phyloP scores from a whole-genome alignment of 2,113 vertebrate species.

The Equus quagga region DNA sequence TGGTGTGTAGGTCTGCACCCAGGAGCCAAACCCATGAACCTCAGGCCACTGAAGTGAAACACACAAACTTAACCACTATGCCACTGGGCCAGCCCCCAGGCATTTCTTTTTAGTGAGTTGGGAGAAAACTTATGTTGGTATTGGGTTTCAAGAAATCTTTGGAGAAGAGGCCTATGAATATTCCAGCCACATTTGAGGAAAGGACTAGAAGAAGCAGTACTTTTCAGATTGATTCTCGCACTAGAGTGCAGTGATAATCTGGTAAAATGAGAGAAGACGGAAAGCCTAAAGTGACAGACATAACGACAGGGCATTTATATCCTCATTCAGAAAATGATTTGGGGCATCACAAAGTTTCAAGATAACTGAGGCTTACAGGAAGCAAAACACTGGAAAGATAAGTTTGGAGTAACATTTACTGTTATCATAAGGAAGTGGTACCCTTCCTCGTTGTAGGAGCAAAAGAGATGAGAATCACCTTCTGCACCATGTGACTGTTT shows the following conservation, averaged over 20 bases:
- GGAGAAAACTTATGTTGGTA: background rate
- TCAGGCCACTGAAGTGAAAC: too few relatives aligned
- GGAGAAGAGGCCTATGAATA: background rate
- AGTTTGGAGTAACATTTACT: background rate
- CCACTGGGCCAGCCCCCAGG: too few relatives aligned
- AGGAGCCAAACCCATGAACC: too few relatives aligned
- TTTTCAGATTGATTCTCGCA: background rate
- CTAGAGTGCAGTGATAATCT: background rate
- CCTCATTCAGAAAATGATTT: background rate
- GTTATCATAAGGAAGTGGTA: background rate
- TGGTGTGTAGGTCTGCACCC: too few relatives aligned
- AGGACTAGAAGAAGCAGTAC: background rate
- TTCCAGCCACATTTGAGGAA: background rate
- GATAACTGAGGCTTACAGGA: background rate
- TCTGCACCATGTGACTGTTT: background rate
- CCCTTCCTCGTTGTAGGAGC: background rate
- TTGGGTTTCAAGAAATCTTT: constrained; percentile 25
- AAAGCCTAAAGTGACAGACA: background rate
- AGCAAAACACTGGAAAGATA: background rate
- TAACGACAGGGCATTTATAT: background rate
- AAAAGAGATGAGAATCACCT: background rate
- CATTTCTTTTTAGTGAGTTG: background rate
- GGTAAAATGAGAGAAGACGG: background rate
- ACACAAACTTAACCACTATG: too few relatives aligned
- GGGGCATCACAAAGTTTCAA: background rate